Evolutionary conservation across 2,113 vertebrate genomes (phyloP).

Genomic region (Urocynchramus pylzowi): DNA sequence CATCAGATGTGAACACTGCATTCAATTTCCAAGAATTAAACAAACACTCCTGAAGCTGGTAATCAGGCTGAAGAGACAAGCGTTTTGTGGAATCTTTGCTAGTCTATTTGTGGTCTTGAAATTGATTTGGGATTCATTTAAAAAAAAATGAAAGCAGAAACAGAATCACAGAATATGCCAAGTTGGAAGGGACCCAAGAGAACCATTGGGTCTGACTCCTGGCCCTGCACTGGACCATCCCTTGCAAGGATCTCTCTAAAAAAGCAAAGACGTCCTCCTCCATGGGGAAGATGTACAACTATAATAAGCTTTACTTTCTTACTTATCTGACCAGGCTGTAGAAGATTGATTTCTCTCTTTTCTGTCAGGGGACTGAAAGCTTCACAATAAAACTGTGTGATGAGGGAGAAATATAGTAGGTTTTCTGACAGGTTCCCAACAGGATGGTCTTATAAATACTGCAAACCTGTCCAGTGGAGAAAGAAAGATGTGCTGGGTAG

Average conservation of each 20-base stretch:
- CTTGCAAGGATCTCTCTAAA: background rate
- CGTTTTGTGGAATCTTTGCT: background rate
- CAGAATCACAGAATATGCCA: background rate
- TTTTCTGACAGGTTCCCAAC: background rate
- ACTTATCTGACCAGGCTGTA: background rate
- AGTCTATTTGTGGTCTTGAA: background rate
- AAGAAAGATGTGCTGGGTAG: background rate
- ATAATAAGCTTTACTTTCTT: background rate
- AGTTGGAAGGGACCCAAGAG: background rate
- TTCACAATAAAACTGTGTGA: background rate
- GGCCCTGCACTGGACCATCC: background rate
- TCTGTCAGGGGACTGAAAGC: background rate
- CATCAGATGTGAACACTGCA: background rate
- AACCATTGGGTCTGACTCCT: background rate
- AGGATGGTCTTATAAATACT: background rate
- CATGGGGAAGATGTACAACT: background rate
- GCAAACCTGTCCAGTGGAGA: background rate
- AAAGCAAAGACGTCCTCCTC: background rate
- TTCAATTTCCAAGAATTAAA: background rate
- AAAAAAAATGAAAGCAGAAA: background rate
- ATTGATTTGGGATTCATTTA: background rate
- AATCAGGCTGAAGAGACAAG: background rate
- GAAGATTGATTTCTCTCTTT: background rate
- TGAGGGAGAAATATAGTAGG: background rate
- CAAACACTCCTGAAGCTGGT: background rate